Evolutionary conservation across 2,888 invertebrate genomes (phyloP).

Genomic region (Bellardia bayeri): DNA sequence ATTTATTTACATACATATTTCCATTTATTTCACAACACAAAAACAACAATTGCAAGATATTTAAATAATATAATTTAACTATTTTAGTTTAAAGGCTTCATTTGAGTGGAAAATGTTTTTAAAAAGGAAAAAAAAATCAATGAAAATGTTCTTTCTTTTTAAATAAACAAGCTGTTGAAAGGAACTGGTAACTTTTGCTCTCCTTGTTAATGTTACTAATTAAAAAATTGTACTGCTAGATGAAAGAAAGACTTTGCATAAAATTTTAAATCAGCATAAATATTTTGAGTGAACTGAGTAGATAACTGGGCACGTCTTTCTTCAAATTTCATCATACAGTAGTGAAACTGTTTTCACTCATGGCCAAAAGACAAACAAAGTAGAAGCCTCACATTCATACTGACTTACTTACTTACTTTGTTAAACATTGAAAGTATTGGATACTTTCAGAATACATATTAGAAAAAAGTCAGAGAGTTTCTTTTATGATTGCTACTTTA

Average conservation of each 20-base stretch:
- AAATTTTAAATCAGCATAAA: slow-evolving; percentile 1
- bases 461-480: background rate
- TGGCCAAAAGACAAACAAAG: background rate
- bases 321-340: background rate
- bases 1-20: slow-evolving; percentile 3
- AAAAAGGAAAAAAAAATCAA: background rate
- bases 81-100: slow-evolving; percentile 21
- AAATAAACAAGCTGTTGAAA: background rate
- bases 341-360: slow-evolving; percentile 17
- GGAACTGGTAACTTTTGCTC: background rate
- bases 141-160: background rate
- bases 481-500: background rate
- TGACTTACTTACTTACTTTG: background rate
- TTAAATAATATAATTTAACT: slow-evolving; percentile 50
- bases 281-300: background rate
- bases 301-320: background rate
- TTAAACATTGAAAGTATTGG: background rate
- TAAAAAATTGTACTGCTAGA: slow-evolving; percentile 21
- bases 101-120: background rate
- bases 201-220: slow-evolving; percentile 48
- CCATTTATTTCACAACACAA: slow-evolving; percentile 2
- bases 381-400: background rate
- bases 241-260: background rate
- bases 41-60: background rate
- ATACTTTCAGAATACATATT: background rate